Conservation (phyloP, 1,140 invertebrate species). For the Brachionus sp. region DNA sequence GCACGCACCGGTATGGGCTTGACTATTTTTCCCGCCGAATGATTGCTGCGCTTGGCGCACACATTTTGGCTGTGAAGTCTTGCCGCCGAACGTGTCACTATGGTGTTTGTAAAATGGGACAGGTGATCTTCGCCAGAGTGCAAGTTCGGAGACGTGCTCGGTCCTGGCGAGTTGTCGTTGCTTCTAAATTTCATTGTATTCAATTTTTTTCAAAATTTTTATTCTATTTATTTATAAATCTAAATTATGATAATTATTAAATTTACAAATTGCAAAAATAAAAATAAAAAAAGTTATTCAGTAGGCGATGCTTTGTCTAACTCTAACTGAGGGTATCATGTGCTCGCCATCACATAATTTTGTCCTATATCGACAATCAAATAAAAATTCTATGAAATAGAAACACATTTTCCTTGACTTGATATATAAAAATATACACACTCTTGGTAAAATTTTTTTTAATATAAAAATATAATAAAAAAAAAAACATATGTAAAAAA, state of each 20-base stretch:
- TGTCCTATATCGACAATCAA: not conserved
- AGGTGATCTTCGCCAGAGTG: not conserved
- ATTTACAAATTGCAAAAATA: not conserved
- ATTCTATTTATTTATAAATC: not conserved
- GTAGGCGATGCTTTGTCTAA: not conserved
- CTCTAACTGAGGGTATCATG: not conserved
- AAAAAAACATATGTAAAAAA: not conserved
- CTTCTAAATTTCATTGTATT: conserved; percentile 5
- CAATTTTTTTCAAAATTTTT: not conserved
- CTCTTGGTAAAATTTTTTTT: not conserved
- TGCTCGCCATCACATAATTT: not conserved
- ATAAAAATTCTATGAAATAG: not conserved
- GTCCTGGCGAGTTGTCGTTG: not conserved
- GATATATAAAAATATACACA: not conserved
- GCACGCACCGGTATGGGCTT: conserved; percentile 29
- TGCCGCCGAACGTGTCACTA: not conserved
- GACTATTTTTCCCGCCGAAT: conserved; percentile 7
- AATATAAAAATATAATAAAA: not conserved
- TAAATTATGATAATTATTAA: not conserved
- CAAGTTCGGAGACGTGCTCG: not conserved
- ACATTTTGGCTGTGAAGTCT: not conserved
- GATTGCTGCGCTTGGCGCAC: not conserved
- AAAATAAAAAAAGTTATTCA: not conserved
- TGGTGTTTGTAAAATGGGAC: not conserved
- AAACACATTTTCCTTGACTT: not conserved